Base-by-base conservation (phyloP, 2,797 vertebrate genomes). In the Arrhamphus sclerolepis region DNA sequence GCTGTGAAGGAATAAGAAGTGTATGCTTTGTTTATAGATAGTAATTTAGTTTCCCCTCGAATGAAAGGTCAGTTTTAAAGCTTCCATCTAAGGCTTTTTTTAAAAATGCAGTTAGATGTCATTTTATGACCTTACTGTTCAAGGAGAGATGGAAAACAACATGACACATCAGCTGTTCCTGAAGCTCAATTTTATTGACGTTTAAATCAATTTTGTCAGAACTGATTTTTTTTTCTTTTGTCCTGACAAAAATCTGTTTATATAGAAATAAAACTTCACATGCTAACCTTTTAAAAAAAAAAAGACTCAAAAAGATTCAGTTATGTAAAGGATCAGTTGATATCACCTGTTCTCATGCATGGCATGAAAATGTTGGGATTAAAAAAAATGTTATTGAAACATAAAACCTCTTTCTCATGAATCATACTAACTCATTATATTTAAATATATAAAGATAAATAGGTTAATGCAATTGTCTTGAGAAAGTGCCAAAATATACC, bases 61-160 rank as follows among this genome's bases (percentile, higher is more conserved):
- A 28, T 34, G n/a, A 77, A 68, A 71, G 24, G 75, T 75, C 54
- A 53, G 21, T 55, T 62, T 18, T 22, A 29, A 28, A 63, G 26
- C 46, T 7, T 24, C 3, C 7, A 14, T 46, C 47, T n/a, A 34
- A 49, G 28, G 9, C 0, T 16, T 28, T 16, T 28, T 44, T 28
- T 46, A 21, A 49, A 17, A 16, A 38, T 24, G 26, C 13, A 11
- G 16, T 41, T 24, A 34, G 21, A 54, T 54, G 46, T 17, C 17
- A 39, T 52, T 54, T 41, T 11, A 7, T 34, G 21, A 24, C n/a
- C 26, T 46, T 20, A 22, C 20, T 22, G 40, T 19, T 51, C 18
- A 51, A 49, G 43, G 34, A 57, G 38, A 40, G 21, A 58, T 34
- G 19, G 16, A 2, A 54, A 41, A 47, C n/a, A 18, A n/a, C 28